phyloP scores from a whole-genome alignment of 2,797 vertebrate genomes.

The Psittacula echo region DNA sequence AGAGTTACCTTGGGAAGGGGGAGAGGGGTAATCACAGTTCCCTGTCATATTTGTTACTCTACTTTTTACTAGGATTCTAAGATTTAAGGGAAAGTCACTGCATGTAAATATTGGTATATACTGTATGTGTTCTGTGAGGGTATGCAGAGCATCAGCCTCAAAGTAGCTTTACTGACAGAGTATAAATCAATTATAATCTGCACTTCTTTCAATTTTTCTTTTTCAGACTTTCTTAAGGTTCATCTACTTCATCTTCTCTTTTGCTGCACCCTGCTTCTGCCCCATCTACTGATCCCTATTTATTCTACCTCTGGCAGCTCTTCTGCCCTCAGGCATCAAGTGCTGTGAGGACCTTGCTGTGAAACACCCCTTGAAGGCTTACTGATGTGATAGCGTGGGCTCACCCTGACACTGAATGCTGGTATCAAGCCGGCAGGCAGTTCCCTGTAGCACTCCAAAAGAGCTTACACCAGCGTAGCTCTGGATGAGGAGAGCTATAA shows the following conservation, averaged over 20 bases:
- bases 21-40: not conserved
- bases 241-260: not conserved
- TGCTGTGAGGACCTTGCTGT: not conserved
- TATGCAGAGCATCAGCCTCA: not conserved
- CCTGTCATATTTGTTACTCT: not conserved
- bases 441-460: not conserved
- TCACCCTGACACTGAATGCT: not conserved
- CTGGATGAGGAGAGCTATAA: not conserved
- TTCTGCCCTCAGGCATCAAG: not conserved
- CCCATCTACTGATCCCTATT: not conserved
- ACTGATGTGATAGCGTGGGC: not conserved
- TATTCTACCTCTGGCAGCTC: not conserved
- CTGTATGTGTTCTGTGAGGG: not conserved
- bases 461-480: not conserved
- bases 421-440: not conserved
- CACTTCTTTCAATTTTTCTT: not conserved
- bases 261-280: not conserved
- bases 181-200: not conserved
- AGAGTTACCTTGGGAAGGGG: fast-evolving
- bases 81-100: not conserved
- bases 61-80: not conserved
- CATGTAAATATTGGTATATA: not conserved
- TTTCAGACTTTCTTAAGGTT: not conserved
- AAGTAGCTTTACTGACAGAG: not conserved
- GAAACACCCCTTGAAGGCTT: not conserved